Evolutionary conservation across 2,888 invertebrate species (phyloP).

Genomic region (Hirtodrosophila cameraria): DNA sequence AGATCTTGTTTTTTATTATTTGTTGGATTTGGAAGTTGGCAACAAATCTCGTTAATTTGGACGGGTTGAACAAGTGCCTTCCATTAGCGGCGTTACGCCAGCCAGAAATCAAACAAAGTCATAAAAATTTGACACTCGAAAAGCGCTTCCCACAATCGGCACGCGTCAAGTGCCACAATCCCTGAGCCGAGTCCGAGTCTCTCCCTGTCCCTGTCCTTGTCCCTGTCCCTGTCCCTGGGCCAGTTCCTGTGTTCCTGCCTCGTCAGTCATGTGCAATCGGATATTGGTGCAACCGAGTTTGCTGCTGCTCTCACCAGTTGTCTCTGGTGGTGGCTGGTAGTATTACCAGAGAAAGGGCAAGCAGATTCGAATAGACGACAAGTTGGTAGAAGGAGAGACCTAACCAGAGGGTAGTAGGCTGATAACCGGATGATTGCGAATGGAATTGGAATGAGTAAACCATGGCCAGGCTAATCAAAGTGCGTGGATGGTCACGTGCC

Average conservation of each 20-base stretch:
- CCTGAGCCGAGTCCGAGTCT: constrained; percentile 5
- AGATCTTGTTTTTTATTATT: neutral
- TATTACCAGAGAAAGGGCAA: constrained; percentile 4
- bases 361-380: constrained; percentile 14
- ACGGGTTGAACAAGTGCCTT: constrained; percentile 72
- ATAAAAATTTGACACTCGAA: constrained; percentile 78
- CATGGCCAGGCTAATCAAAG: constrained; percentile 75
- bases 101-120: constrained; percentile 77
- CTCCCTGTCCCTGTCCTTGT: neutral
- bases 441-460: constrained; percentile 6
- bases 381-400: constrained; percentile 13
- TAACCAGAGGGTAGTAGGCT: constrained; percentile 17
- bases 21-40: neutral
- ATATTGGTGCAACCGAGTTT: constrained; percentile 64
- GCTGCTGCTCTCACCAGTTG: constrained; percentile 16
- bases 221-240: neutral
- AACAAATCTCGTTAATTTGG: constrained; percentile 66
- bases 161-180: constrained; percentile 68
- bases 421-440: constrained; percentile 36
- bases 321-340: constrained; percentile 31
- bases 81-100: constrained; percentile 73
- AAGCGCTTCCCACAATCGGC: constrained; percentile 70
- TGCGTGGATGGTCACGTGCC: constrained; percentile 79
- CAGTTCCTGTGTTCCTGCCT: constrained; percentile 10
- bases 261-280: constrained; percentile 59